Evolutionary conservation across 1,140 invertebrate genomes (phyloP), one percentile per base, ranked within the genome.

Genomic region (Magallana gigas): DNA sequence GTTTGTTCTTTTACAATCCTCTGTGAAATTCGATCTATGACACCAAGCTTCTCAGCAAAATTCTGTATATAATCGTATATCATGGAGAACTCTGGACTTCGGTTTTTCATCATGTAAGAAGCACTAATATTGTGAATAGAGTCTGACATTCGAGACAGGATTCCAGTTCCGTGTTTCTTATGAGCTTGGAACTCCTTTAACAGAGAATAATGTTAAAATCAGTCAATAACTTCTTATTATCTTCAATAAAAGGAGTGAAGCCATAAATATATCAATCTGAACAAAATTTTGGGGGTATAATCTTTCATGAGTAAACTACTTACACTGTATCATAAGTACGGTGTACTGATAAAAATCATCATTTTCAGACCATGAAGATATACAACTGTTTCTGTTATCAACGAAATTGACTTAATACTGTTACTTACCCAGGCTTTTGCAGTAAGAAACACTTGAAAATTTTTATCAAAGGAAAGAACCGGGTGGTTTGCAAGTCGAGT

Each of bases 381-480:
- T 23, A 23, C 23, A 23, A 23, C 23, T 23, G 23, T 23, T 23
- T 0, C 36, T 48, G 36, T 5, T 48, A 48, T 48, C 36, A 48
- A 4, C 0, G 5, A 48, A 48, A 48, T 5, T 48, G 36, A 48
- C 36, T 48, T 48, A 48, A 48, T 48, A 48, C 36, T 4, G 36
- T 2, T 36, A 76, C 8, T 84, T 91, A 97, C 96, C 64, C 96
- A 94, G 88, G 96, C 96, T 94, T 96, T 96, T 8, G 96, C 95
- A 16, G 96, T 97, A 14, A 97, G 94, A 93, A 97, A 97, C 60
- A 96, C 94, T 86, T 96, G 95, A 58, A 97, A 94, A 94, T 96
- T 96, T 92, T 96, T 96, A 92, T 97, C 96, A 91, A 96, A 97
- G 87, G 97, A 97, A 14, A 97, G 94, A 84, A 97, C 97, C 2